Conservation (phyloP, 1,140 invertebrate genomes). For the Ridgeia piscesae region DNA sequence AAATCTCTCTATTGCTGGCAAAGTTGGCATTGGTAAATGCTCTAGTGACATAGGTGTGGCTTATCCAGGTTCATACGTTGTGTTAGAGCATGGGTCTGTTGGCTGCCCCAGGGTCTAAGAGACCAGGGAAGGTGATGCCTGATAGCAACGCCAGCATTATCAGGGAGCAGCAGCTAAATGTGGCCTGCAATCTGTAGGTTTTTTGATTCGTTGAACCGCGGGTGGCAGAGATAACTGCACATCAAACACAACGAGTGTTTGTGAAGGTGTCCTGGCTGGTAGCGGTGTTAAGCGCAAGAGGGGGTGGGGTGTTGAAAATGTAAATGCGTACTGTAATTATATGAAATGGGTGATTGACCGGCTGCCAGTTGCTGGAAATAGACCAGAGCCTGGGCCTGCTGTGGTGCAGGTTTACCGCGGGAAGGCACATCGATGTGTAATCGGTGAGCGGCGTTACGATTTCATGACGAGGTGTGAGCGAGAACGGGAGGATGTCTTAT, state of each 20-base stretch:
- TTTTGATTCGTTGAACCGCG: neutral
- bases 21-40: too few relatives aligned
- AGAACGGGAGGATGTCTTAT: neutral
- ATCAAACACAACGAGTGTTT: neutral
- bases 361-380: neutral
- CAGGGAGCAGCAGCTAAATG: neutral
- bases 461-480: neutral
- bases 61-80: neutral
- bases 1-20: too few relatives aligned
- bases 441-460: neutral
- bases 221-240: neutral
- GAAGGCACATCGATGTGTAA: neutral
- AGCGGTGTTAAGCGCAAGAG: neutral
- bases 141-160: neutral
- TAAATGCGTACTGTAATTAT: neutral
- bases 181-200: neutral
- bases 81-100: neutral
- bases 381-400: neutral
- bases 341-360: neutral
- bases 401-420: neutral
- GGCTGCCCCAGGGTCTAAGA: neutral
- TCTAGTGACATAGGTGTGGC: conserved; percentile 3
- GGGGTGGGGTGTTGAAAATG: neutral
- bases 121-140: neutral
- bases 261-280: neutral